phyloP scores from a whole-genome alignment of 2,888 invertebrate genomes.

The Melanophora roralis region DNA sequence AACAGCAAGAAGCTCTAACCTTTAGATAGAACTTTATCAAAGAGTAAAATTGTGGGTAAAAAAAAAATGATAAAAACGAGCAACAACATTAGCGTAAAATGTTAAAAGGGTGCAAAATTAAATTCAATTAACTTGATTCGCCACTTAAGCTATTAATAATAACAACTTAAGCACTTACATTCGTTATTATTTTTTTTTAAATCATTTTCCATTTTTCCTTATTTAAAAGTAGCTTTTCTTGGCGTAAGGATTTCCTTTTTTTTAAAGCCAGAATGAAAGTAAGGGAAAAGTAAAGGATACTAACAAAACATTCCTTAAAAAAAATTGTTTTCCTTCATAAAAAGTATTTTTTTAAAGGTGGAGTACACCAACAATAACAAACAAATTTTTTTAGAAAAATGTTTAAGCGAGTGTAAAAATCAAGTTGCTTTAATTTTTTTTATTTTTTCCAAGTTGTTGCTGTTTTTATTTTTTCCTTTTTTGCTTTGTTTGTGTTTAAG shows the following conservation, averaged over 20 bases:
- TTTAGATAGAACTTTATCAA: slow-evolving; percentile 12
- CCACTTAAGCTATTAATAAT: slow-evolving; percentile 67
- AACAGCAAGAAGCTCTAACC: not conserved
- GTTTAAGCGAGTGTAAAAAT: slow-evolving; percentile 51
- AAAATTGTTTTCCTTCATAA: no score
- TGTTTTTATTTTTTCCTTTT: not conserved
- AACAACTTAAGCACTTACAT: slow-evolving; percentile 64
- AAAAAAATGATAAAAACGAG: not conserved
- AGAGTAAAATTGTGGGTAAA: not conserved
- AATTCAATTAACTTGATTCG: slow-evolving; percentile 67
- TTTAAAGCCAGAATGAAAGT: not conserved
- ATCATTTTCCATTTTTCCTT: slow-evolving; percentile 17
- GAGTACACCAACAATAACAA: not conserved
- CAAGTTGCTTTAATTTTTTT: slow-evolving; percentile 31
- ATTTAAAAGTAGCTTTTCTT: not conserved
- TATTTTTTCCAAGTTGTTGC: not conserved
- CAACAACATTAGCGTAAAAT: slow-evolving; percentile 38
- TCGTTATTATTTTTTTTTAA: slow-evolving; percentile 39
- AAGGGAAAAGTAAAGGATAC: slow-evolving; percentile 39
- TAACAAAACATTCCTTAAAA: slow-evolving; percentile 19
- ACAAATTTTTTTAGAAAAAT: not conserved
- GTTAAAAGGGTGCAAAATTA: slow-evolving; percentile 63
- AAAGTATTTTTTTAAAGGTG: not conserved
- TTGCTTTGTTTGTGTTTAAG: no score
- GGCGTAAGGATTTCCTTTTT: not conserved